Evolutionary conservation across 2,888 invertebrate species (phyloP).

Genomic region (Esperia sulphurella): DNA sequence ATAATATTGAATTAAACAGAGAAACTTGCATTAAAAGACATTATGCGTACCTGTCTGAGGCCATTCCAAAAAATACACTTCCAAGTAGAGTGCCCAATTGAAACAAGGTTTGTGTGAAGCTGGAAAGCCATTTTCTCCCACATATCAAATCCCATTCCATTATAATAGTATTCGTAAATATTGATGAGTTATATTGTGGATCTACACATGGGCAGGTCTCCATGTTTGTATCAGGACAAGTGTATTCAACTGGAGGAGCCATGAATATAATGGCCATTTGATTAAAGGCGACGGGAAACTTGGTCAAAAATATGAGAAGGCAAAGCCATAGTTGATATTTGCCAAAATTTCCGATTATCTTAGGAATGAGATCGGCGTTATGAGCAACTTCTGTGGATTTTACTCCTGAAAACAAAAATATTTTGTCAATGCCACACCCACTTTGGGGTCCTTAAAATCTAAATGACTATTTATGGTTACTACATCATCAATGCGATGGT

Average conservation of each 20-base stretch:
- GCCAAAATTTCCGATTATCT: constrained; percentile 69
- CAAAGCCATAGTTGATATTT: constrained; percentile 70
- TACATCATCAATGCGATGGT: too few species aligned
- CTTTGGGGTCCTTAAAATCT: too few species aligned
- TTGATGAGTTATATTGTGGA: constrained; percentile 80
- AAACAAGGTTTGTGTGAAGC: constrained; percentile 85
- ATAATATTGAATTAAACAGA: too few species aligned
- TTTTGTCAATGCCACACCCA: too few species aligned
- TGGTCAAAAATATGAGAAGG: constrained; percentile 55
- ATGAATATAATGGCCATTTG: constrained; percentile 75
- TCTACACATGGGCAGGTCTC: constrained; percentile 77
- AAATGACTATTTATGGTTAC: too few species aligned
- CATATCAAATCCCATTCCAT: constrained; percentile 89
- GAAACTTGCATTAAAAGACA: constrained; percentile 23
- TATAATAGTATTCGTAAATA: constrained; percentile 84
- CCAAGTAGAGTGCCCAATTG: constrained; percentile 88
- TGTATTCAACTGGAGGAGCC: constrained; percentile 58
- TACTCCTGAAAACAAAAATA: constrained; percentile 23
- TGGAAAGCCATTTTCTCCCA: constrained; percentile 80
- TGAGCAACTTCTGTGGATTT: constrained; percentile 16
- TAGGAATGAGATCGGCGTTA: constrained; percentile 50
- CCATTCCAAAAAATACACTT: constrained; percentile 85
- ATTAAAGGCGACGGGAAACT: constrained; percentile 71
- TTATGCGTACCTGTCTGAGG: constrained; percentile 84
- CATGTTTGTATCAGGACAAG: constrained; percentile 33